Evolutionary conservation across 2,797 vertebrate genomes (phyloP).

Genomic region (Xerus rutilus): DNA sequence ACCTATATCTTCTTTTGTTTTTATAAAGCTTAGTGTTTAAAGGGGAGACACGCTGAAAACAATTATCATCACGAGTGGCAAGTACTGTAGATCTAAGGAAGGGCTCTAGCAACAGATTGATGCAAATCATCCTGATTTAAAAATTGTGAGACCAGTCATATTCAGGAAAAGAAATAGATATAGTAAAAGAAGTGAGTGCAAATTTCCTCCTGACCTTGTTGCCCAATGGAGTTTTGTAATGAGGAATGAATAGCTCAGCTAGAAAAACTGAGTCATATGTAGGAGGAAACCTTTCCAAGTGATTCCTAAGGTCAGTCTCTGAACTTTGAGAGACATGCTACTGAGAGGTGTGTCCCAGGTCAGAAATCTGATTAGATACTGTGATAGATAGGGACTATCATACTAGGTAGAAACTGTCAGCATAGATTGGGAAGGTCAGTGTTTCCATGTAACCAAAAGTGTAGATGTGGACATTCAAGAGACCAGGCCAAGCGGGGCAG

Average conservation of each 20-base stretch:
- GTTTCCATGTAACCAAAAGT: not conserved
- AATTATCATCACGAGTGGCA: not conserved
- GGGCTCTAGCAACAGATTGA: not conserved
- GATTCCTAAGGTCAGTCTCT: not conserved
- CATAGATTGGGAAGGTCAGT: not conserved
- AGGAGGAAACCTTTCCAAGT: not conserved
- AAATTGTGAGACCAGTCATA: not conserved
- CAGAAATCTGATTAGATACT: not conserved
- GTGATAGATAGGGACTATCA: not conserved
- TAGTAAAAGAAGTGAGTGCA: not conserved
- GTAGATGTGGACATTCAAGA: not conserved
- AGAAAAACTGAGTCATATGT: not conserved
- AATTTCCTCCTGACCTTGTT: not conserved
- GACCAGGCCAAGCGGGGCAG: too few species aligned
- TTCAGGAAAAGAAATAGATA: not conserved
- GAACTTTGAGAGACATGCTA: not conserved
- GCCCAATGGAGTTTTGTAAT: not conserved
- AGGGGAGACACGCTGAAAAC: not conserved
- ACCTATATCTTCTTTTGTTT: not conserved
- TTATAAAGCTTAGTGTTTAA: not conserved
- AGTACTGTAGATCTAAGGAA: not conserved
- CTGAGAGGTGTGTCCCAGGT: not conserved
- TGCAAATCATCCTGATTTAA: not conserved
- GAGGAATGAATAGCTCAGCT: not conserved
- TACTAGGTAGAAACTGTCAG: not conserved